Percentiles rank a stretch among this genome's conserved stretches.
Evolutionary conservation across 1,140 invertebrate genomes (phyloP).

Genomic region (Papilio polytes): DNA sequence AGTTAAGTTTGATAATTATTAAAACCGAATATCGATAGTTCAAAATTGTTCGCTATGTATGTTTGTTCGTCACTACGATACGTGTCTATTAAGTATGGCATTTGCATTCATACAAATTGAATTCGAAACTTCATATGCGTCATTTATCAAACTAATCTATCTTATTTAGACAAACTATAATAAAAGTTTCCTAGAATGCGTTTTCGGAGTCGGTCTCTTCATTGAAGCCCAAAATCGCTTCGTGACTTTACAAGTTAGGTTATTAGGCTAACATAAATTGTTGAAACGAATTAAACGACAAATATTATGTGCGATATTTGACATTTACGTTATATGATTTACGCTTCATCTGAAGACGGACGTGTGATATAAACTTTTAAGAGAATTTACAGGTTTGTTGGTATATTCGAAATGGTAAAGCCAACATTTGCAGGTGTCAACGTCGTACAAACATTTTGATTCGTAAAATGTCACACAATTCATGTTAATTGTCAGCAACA

Average conservation of each 20-base stretch:
- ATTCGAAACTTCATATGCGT: too few relatives aligned
- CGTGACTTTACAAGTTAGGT: neutral
- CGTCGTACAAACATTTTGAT: constrained; percentile 33
- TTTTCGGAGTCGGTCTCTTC: neutral
- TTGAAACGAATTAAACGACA: neutral
- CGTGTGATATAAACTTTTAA: constrained; percentile 16
- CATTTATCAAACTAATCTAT: too few relatives aligned
- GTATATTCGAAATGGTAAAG: constrained; percentile 16
- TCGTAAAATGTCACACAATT: constrained; percentile 36
- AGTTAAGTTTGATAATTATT: too few relatives aligned
- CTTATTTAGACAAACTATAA: neutral
- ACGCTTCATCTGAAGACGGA: neutral
- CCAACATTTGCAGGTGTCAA: constrained; percentile 31
- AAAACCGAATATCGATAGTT: too few relatives aligned
- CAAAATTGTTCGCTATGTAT: too few relatives aligned
- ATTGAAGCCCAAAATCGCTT: neutral
- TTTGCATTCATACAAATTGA: too few relatives aligned
- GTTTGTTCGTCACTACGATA: too few relatives aligned
- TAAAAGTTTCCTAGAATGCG: neutral
- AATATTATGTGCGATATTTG: neutral
- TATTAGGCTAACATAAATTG: neutral
- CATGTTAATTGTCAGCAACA: constrained; percentile 26
- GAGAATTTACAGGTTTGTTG: constrained; percentile 16
- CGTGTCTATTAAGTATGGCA: too few relatives aligned
- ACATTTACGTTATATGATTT: neutral